A percentile compares a stretch with the other conserved stretches of the same genome.
Conservation (phyloP, 1,140 invertebrate species). For the Papilio machaon region DNA sequence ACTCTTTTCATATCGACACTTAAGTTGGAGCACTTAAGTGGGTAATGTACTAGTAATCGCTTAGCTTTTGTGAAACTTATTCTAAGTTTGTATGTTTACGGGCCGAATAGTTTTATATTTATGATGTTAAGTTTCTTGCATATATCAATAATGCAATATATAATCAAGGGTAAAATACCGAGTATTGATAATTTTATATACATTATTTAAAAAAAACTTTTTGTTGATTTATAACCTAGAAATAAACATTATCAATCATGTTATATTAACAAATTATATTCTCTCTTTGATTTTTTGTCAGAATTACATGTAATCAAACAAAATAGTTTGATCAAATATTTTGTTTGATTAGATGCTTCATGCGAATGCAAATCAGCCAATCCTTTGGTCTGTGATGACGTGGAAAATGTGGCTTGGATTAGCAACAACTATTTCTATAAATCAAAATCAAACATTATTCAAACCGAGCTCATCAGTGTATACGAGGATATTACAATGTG, state of each 20-base stretch:
- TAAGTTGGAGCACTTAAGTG: slow-evolving; percentile 35
- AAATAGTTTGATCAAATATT: slow-evolving; percentile 1
- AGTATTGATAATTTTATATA: not conserved
- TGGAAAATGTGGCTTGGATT: slow-evolving; percentile 47
- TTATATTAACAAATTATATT: not conserved
- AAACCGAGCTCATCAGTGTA: slow-evolving; percentile 43
- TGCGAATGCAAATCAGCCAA: slow-evolving; percentile 15
- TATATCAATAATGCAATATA: not conserved
- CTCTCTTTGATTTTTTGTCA: not conserved
- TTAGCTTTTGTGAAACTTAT: slow-evolving; percentile 24
- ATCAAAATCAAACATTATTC: slow-evolving; percentile 51
- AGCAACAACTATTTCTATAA: slow-evolving; percentile 44
- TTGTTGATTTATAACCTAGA: not conserved
- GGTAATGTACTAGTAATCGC: slow-evolving; percentile 30
- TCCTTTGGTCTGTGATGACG: slow-evolving; percentile 44
- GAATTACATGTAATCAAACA: not conserved
- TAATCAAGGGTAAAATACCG: not conserved
- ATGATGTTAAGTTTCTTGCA: not conserved
- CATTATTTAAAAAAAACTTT: not conserved
- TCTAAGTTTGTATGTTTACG: slow-evolving; percentile 8
- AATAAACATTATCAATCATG: not conserved
- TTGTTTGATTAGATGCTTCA: slow-evolving; percentile 30
- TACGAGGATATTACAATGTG: slow-evolving; percentile 40
- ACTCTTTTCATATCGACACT: slow-evolving; percentile 34
- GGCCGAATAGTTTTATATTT: not conserved